Conservation (phyloP, 2,888 invertebrate species). For the Eupithecia inturbata region DNA sequence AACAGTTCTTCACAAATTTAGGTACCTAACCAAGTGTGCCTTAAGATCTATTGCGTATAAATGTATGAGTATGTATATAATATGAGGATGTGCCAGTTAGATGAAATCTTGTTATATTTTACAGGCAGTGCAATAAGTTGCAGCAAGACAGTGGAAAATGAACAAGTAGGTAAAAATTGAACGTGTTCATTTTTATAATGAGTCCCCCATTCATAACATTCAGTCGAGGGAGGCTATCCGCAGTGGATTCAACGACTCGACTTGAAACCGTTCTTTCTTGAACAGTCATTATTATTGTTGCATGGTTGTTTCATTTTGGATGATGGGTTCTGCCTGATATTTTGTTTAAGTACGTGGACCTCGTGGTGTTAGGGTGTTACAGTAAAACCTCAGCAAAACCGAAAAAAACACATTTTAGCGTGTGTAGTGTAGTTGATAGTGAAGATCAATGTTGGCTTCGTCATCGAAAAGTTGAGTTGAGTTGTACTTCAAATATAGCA, state of each 20-base stretch:
- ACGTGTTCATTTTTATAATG: constrained; percentile 17
- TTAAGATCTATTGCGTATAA: background rate
- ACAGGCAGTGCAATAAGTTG: constrained; percentile 2
- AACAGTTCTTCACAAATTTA: background rate
- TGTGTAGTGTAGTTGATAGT: background rate
- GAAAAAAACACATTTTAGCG: background rate
- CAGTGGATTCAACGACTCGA: background rate
- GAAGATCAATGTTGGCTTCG: background rate
- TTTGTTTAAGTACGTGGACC: background rate
- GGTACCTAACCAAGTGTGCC: background rate
- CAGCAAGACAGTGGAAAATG: constrained; percentile 24
- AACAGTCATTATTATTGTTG: background rate
- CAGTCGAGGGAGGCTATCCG: background rate
- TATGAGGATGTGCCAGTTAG: background rate
- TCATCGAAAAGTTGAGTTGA: background rate
- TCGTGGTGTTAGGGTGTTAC: background rate
- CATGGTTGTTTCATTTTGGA: background rate
- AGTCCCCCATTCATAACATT: constrained; percentile 19
- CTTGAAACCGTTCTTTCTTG: background rate
- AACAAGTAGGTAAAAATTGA: constrained; percentile 29
- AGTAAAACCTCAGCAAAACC: background rate
- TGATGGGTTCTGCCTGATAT: background rate
- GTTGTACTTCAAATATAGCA: background rate
- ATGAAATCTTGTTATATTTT: background rate
- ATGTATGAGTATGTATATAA: no score